phyloP scores from a whole-genome alignment of 2,888 invertebrate species.

The Heliconius ethilla region DNA sequence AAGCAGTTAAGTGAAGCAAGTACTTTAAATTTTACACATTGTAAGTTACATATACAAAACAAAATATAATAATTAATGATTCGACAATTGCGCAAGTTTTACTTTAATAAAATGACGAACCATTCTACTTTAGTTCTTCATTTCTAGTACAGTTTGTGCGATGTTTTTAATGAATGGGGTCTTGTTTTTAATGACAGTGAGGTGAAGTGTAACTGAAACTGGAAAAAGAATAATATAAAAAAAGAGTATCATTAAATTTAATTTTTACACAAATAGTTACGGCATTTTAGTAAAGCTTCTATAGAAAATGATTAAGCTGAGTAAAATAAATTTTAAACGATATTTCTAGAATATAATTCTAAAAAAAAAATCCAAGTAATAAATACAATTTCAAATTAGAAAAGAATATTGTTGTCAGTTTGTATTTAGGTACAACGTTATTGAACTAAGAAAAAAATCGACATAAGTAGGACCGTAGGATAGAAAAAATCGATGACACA shows the following conservation, averaged over 20 bases:
- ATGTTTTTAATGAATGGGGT: slow-evolving; percentile 5
- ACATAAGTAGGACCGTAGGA: background rate
- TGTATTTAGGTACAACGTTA: background rate
- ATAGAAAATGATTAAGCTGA: background rate
- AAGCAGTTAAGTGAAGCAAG: too few relatives aligned
- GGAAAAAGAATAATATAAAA: background rate
- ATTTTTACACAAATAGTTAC: background rate
- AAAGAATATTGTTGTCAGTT: background rate
- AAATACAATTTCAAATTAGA: background rate
- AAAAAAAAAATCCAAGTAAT: background rate
- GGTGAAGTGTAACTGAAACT: background rate
- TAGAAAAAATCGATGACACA: slow-evolving; percentile 4
- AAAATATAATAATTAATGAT: background rate
- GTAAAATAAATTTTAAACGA: too few relatives aligned
- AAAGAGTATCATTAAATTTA: background rate
- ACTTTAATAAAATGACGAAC: background rate
- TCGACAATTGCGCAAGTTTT: background rate
- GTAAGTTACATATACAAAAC: background rate
- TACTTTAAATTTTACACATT: background rate
- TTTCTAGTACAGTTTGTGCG: slow-evolving; percentile 20
- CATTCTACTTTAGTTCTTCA: slow-evolving; percentile 8
- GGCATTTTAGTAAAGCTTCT: background rate
- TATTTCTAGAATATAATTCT: background rate
- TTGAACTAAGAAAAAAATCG: background rate
- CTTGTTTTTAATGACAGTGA: slow-evolving; percentile 10